Percentiles rank a stretch among this genome's conserved stretches.
Conservation (phyloP, 2,888 invertebrate genomes). For the Drosophila monieri region DNA sequence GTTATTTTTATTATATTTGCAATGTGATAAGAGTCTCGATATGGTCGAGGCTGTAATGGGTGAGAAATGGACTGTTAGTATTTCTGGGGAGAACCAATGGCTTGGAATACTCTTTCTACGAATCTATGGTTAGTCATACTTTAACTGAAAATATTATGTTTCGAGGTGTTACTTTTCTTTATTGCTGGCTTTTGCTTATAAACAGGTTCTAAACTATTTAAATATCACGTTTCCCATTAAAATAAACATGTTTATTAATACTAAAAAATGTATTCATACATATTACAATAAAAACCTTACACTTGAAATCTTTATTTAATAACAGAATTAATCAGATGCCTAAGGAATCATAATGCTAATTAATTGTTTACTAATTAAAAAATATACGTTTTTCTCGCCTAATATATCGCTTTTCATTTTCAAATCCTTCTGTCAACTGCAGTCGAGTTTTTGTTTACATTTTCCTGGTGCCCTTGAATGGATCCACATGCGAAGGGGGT, state of each 20-base stretch:
- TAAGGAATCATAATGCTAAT: too few relatives aligned
- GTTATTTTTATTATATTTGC: neutral
- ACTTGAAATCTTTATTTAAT: too few relatives aligned
- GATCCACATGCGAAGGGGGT: constrained; percentile 13
- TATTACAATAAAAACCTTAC: too few relatives aligned
- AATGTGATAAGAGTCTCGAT: constrained; percentile 10
- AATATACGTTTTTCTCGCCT: too few relatives aligned
- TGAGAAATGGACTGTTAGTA: constrained; percentile 7
- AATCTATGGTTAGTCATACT: constrained; percentile 6
- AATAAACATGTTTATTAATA: too few relatives aligned
- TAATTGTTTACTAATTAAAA: too few relatives aligned
- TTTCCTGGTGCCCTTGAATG: neutral
- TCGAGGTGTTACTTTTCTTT: neutral
- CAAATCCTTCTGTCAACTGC: constrained; percentile 5
- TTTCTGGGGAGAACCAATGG: constrained; percentile 10
- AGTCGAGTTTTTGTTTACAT: constrained; percentile 20
- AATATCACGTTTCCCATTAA: too few relatives aligned
- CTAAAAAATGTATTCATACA: too few relatives aligned
- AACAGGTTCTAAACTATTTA: too few relatives aligned
- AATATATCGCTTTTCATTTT: neutral
- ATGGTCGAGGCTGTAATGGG: constrained; percentile 4
- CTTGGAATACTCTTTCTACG: constrained; percentile 1
- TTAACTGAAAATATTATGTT: neutral
- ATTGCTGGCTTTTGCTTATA: neutral
- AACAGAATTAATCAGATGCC: too few relatives aligned